Evolutionary conservation across 2,797 vertebrate species (phyloP).

Genomic region (Salarias fasciatus): DNA sequence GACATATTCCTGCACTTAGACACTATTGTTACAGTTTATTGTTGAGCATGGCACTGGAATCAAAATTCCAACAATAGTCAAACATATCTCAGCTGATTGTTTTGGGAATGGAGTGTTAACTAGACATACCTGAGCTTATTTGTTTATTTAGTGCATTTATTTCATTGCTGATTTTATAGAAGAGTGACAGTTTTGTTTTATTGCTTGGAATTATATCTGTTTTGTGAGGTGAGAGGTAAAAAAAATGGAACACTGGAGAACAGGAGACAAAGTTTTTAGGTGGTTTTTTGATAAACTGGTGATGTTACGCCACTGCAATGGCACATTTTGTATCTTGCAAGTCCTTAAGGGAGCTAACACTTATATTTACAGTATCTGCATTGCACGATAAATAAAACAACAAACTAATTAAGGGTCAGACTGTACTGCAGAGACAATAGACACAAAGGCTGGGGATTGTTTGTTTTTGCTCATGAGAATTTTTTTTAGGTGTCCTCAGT

Average conservation of each 20-base stretch:
- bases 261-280: no score
- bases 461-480: background rate
- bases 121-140: no score
- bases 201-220: no score
- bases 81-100: no score
- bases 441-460: background rate
- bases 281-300: no score
- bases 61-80: background rate
- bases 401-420: background rate
- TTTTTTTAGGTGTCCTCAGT: background rate
- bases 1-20: background rate
- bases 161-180: no score
- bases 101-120: no score
- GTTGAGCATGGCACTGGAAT: background rate
- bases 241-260: no score
- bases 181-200: no score
- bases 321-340: background rate
- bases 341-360: background rate
- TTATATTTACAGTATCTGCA: background rate
- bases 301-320: no score
- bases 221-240: no score
- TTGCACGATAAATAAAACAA: background rate
- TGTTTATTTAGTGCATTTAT: no score
- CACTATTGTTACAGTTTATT: background rate
- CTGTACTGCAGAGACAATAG: background rate